A percentile compares a stretch with the other conserved stretches of the same genome.
Conservation (phyloP, 2,113 vertebrate genomes). For the Pogona vitticeps region DNA sequence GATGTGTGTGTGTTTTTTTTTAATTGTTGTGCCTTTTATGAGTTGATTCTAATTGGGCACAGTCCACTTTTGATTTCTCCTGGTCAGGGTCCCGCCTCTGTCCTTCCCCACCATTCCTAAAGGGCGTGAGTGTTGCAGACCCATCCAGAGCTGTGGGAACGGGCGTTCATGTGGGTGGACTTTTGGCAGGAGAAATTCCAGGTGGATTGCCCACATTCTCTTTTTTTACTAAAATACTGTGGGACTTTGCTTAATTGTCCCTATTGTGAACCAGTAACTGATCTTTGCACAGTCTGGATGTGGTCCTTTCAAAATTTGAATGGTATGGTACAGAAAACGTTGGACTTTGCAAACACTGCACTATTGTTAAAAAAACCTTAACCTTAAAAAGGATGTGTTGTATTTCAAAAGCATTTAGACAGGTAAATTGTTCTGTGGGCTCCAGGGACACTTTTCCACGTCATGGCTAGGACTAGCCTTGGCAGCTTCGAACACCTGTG, state of each 20-base stretch:
- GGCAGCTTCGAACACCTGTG: not conserved
- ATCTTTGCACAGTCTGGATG: constrained; percentile 72
- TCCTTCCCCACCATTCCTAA: too few species aligned
- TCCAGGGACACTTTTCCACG: constrained; percentile 45
- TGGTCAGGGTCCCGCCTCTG: not conserved
- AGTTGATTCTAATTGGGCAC: constrained; percentile 47
- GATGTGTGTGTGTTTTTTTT: constrained; percentile 4
- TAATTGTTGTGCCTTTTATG: constrained; percentile 66
- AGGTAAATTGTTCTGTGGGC: constrained; percentile 33
- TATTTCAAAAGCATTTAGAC: constrained; percentile 34
- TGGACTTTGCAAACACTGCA: constrained; percentile 56
- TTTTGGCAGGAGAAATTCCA: not conserved
- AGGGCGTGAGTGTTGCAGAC: not conserved
- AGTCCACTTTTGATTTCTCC: not conserved
- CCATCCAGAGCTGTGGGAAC: too few species aligned
- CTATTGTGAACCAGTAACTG: constrained; percentile 56
- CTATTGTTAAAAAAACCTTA: constrained; percentile 47
- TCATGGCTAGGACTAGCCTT: constrained; percentile 42
- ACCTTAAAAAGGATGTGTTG: constrained; percentile 36
- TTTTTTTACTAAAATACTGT: constrained; percentile 53
- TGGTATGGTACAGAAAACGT: constrained; percentile 49
- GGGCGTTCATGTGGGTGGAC: not conserved
- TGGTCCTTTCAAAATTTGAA: constrained; percentile 60
- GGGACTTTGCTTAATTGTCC: constrained; percentile 36
- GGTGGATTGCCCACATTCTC: not conserved